Conservation (phyloP, 2,113 vertebrate genomes). For the cat (Felis catus) region F.catus_Fca126_mat1.0 CM031416.1:150936001-150936500, state of each 20-base stretch:
- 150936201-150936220: background rate
- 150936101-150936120: too few relatives aligned
- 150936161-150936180: background rate
- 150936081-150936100: background rate
- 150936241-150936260: accelerated
- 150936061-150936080: background rate
- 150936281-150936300: accelerated
- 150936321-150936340: too few relatives aligned
- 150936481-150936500: background rate
- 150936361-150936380: accelerated
- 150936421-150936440: background rate
- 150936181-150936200: background rate
- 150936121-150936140: accelerated
- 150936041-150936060: background rate
- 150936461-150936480: background rate
- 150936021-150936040: background rate
- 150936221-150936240: accelerated
- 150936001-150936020: background rate
- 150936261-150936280: accelerated
- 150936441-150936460: background rate
- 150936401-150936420: background rate
- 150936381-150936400: accelerated
- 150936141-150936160: accelerated
- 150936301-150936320: accelerated
- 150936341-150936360: accelerated